These are phyloP conservation scores for Plusia festucae DNA, from an alignment of 2,888 invertebrate species.

Conservation along the genomic window DNA sequence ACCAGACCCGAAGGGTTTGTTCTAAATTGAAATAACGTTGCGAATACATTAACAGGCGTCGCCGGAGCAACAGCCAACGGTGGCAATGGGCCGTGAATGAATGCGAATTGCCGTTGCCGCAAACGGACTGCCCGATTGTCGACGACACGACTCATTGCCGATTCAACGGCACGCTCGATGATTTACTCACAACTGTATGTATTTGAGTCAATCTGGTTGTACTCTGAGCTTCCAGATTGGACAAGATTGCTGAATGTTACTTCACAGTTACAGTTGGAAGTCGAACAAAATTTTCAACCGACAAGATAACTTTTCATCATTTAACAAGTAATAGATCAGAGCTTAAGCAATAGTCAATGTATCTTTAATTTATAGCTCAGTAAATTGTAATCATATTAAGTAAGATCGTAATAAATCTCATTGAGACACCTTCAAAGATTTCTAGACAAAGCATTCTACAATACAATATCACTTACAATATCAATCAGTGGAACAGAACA, in stretches of 20 bases:
- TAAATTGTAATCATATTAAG: neutral
- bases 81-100: slow-evolving; percentile 75
- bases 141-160: slow-evolving; percentile 83
- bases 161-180: slow-evolving; percentile 74
- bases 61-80: slow-evolving; percentile 65
- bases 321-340: neutral
- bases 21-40: slow-evolving; percentile 77
- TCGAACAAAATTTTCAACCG: neutral
- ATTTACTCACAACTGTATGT: slow-evolving; percentile 70
- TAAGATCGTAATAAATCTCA: slow-evolving; percentile 7
- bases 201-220: slow-evolving; percentile 61
- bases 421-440: slow-evolving; percentile 27
- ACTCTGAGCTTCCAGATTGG: slow-evolving; percentile 32
- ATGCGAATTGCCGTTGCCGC: slow-evolving; percentile 81
- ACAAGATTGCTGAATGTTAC: slow-evolving; percentile 1
- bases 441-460: slow-evolving; percentile 32
- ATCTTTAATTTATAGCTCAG: neutral
- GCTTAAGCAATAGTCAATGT: neutral
- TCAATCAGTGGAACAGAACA: slow-evolving; percentile 47
- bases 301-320: slow-evolving; percentile 2
- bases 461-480: slow-evolving; percentile 40
- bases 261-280: neutral
- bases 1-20: slow-evolving; percentile 59
- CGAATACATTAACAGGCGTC: slow-evolving; percentile 70
- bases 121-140: slow-evolving; percentile 83